Conservation (phyloP, 1,140 invertebrate species). For the Lutraria rhynchaena region DNA sequence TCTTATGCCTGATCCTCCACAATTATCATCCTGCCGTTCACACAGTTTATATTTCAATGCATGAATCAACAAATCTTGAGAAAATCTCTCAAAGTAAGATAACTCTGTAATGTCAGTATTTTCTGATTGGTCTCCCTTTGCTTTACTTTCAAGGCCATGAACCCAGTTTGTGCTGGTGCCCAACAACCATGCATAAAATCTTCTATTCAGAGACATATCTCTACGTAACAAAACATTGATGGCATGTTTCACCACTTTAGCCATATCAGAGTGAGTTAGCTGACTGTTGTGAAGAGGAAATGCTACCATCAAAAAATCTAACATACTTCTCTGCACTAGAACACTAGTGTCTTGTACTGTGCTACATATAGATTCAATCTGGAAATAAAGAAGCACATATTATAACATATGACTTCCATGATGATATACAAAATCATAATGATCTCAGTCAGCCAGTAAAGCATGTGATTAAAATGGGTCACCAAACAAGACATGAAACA, state of each 20-base stretch:
- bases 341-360: constrained; percentile 91
- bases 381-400: constrained; percentile 46
- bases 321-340: constrained; percentile 92
- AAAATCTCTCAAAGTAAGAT: constrained; percentile 89
- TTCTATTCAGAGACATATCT: constrained; percentile 95
- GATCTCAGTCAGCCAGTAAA: not conserved
- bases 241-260: constrained; percentile 90
- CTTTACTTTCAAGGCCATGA: not conserved
- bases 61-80: constrained; percentile 85
- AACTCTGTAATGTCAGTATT: constrained; percentile 74
- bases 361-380: constrained; percentile 87
- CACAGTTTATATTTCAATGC: constrained; percentile 83
- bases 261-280: constrained; percentile 89
- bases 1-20: constrained; percentile 44
- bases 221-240: constrained; percentile 92
- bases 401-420: not conserved
- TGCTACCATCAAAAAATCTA: constrained; percentile 92
- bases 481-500: too few species aligned
- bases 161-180: constrained; percentile 85
- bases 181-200: constrained; percentile 92
- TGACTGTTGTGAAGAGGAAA: constrained; percentile 94
- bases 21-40: constrained; percentile 67
- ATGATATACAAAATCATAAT: not conserved
- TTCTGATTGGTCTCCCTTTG: constrained; percentile 65
- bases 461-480: not conserved